Percentiles rank a stretch among this genome's conserved stretches.
Conservation (phyloP, 2,797 vertebrate species). For the Nyctibius grandis region DNA sequence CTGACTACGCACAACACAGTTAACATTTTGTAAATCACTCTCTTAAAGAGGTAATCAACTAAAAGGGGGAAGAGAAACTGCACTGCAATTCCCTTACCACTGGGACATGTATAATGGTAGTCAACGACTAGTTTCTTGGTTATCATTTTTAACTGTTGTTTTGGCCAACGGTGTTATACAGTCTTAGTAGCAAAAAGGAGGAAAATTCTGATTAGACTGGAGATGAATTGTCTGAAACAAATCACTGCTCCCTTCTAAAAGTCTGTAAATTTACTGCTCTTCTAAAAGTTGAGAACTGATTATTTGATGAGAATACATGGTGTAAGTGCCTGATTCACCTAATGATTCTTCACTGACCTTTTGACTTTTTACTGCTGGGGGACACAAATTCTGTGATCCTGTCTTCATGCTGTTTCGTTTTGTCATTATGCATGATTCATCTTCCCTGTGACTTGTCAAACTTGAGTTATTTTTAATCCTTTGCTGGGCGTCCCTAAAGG, state of each 20-base stretch:
- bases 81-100: not conserved
- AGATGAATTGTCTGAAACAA: not conserved
- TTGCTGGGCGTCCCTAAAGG: constrained; percentile 2
- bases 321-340: not conserved
- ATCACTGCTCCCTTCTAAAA: not conserved
- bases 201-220: not conserved
- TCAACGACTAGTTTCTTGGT: not conserved
- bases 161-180: not conserved
- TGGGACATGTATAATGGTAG: not conserved
- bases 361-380: not conserved
- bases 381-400: constrained; percentile 26
- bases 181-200: not conserved
- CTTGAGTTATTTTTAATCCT: constrained; percentile 49
- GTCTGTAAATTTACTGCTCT: not conserved
- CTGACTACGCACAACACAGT: fast-evolving
- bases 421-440: constrained; percentile 49
- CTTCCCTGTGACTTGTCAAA: constrained; percentile 31
- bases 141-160: not conserved
- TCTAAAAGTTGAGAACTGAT: not conserved
- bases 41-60: not conserved
- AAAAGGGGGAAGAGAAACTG: not conserved
- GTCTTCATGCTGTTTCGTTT: constrained; percentile 15
- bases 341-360: not conserved
- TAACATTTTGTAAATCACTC: not conserved
- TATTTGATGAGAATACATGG: not conserved